phyloP scores from a whole-genome alignment of 2,797 vertebrate genomes.

The Sylvilagus floridanus region DNA sequence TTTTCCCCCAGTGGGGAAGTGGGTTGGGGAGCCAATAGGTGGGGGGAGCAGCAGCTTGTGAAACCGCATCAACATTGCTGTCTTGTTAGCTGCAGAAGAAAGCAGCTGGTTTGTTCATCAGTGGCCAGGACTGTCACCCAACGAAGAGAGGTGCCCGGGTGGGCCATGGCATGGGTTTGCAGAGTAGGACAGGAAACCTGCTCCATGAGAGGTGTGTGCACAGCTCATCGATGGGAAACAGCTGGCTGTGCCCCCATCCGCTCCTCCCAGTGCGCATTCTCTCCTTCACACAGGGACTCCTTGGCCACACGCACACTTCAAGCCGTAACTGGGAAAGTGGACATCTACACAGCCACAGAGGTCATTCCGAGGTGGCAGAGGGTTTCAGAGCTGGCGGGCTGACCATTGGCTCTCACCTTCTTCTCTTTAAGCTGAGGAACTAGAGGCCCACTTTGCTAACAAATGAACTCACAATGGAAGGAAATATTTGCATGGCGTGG shows the following conservation, averaged over 20 bases:
- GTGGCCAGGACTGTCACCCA: background rate
- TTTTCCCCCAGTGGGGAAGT: background rate
- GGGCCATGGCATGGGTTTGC: background rate
- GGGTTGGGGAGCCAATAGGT: fast-evolving
- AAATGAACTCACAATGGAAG: background rate
- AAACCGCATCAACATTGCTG: fast-evolving
- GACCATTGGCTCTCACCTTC: background rate
- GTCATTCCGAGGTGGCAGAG: too few species aligned
- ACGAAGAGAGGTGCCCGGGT: background rate
- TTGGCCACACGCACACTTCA: fast-evolving
- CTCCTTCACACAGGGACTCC: too few species aligned
- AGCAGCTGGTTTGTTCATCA: fast-evolving
- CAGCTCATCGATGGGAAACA: background rate
- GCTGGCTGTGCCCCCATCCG: fast-evolving
- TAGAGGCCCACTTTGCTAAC: background rate
- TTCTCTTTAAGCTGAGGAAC: background rate
- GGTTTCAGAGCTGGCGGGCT: background rate
- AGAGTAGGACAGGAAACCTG: background rate
- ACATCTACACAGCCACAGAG: background rate
- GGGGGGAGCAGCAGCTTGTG: background rate
- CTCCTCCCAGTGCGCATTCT: background rate
- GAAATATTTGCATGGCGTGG: fast-evolving
- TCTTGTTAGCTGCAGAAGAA: background rate
- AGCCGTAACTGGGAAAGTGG: background rate
- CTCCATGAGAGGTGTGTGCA: background rate